Conservation (phyloP, 2,113 vertebrate species). For the Chloropsis cyanopogon region DNA sequence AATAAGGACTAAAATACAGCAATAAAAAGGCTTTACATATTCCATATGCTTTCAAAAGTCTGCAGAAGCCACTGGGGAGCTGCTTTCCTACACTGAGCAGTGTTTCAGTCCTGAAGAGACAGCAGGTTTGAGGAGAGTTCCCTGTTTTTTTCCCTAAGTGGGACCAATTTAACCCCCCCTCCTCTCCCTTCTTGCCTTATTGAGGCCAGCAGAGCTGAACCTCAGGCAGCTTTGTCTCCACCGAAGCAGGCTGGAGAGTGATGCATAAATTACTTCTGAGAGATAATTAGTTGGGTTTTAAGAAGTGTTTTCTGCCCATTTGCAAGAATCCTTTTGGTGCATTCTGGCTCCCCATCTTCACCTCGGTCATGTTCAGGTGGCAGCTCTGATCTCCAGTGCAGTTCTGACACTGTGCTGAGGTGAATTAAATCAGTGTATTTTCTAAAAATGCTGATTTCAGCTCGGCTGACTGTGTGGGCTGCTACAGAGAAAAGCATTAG, state of each 20-base stretch:
- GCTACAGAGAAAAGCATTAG: not conserved
- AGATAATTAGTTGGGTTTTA: not conserved
- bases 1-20: not conserved
- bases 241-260: not conserved
- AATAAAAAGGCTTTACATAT: not conserved
- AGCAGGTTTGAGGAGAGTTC: not conserved
- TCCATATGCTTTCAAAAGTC: not conserved
- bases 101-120: not conserved
- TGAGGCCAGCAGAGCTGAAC: not conserved
- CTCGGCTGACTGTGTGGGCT: not conserved
- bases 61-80: not conserved
- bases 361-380: fast-evolving
- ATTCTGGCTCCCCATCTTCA: fast-evolving
- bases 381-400: not conserved
- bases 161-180: not conserved
- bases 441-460: not conserved
- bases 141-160: not conserved
- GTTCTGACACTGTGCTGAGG: not conserved
- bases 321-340: not conserved
- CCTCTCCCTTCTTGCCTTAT: not conserved
- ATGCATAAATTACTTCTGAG: not conserved
- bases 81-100: not conserved
- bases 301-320: not conserved
- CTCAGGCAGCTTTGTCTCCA: not conserved
- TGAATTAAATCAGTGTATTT: not conserved